phyloP scores from a whole-genome alignment of 2,888 invertebrate genomes.

The Ormyrus labotus region DNA sequence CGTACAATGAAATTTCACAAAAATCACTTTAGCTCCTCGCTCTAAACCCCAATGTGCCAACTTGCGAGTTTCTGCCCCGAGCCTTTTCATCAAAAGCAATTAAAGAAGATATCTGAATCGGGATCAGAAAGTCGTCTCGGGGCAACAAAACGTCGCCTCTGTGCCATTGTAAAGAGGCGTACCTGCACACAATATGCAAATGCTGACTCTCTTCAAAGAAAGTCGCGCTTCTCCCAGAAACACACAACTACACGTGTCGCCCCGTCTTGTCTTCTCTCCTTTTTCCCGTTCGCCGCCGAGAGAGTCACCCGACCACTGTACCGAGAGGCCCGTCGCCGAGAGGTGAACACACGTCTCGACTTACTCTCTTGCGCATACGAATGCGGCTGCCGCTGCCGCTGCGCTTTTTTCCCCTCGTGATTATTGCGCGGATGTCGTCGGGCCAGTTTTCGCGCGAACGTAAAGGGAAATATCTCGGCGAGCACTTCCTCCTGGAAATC shows the following conservation, averaged over 20 bases:
- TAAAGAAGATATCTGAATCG: no score
- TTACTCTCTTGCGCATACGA: background rate
- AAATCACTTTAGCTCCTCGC: no score
- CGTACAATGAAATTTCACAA: no score
- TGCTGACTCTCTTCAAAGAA: constrained; percentile 24
- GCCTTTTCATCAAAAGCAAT: no score
- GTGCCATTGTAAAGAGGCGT: background rate
- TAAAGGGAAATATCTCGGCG: constrained; percentile 9
- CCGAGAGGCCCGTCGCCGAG: background rate
- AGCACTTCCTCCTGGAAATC: constrained; percentile 41
- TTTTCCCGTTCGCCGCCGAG: background rate
- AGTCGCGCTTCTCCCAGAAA: constrained; percentile 27
- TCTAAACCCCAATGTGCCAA: no score
- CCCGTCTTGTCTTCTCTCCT: background rate
- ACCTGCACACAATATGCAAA: constrained; percentile 36
- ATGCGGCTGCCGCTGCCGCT: no score
- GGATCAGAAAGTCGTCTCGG: background rate
- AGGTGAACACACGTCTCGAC: constrained; percentile 6
- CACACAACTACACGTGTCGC: constrained; percentile 38
- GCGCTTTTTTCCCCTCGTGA: constrained; percentile 9
- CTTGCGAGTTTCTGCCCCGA: no score
- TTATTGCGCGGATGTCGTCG: constrained; percentile 2
- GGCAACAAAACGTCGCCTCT: background rate
- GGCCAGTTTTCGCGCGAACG: constrained; percentile 29
- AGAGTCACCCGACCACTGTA: background rate